Percentiles rank a stretch among this genome's conserved stretches.
Conservation (phyloP, 2,113 vertebrate species). For the Suncus etruscus region DNA sequence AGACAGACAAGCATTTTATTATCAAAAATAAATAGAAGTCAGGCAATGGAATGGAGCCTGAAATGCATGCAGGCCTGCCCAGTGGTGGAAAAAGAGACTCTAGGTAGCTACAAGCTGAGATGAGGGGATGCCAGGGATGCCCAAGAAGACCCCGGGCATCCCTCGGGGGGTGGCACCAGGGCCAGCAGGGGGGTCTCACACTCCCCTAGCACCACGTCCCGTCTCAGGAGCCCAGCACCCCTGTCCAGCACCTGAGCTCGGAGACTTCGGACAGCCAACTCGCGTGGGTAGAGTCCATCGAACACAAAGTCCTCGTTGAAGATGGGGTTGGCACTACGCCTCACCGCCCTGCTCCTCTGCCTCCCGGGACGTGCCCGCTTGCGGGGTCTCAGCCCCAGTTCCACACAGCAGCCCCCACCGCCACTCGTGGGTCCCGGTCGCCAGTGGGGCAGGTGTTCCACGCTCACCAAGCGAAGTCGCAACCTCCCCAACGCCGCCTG, state of each 20-base stretch:
- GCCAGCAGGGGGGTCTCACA: slow-evolving; percentile 69
- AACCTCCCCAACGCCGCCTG: slow-evolving; percentile 70
- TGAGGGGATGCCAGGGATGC: slow-evolving; percentile 44
- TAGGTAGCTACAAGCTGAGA: slow-evolving; percentile 17
- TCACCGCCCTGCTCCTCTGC: slow-evolving; percentile 82
- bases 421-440: slow-evolving; percentile 63
- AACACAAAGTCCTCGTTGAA: slow-evolving; percentile 88
- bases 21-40: slow-evolving; percentile 69
- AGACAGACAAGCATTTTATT: slow-evolving; percentile 65
- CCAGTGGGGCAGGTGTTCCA: slow-evolving; percentile 76
- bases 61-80: no score
- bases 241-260: slow-evolving; percentile 82
- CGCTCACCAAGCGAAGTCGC: slow-evolving; percentile 83
- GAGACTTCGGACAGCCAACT: slow-evolving; percentile 74
- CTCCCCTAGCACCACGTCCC: slow-evolving; percentile 80
- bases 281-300: slow-evolving; percentile 71
- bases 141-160: background rate
- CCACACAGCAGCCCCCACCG: slow-evolving; percentile 82
- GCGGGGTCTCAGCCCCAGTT: slow-evolving; percentile 71
- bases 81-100: no score
- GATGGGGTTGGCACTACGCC: slow-evolving; percentile 82
- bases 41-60: no score
- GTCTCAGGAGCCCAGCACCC: slow-evolving; percentile 70
- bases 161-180: slow-evolving; percentile 74
- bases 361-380: slow-evolving; percentile 41